Evolutionary conservation across 2,888 invertebrate species (phyloP), one percentile per base, ranked within the genome.

Genomic region (Microctonus brassicae): DNA sequence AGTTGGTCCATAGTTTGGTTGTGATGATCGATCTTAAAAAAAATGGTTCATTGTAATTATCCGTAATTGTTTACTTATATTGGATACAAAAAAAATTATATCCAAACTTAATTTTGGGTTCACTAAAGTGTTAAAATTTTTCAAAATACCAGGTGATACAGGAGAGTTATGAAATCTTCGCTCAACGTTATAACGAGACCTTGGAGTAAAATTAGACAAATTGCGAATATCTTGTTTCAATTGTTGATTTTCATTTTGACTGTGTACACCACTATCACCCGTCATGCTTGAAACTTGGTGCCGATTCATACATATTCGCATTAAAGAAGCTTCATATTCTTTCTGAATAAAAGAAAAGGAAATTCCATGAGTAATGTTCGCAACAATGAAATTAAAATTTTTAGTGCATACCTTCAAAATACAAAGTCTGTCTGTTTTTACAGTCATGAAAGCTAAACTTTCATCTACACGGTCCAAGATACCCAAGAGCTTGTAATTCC

Each of bases 351-450:
- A 47, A 5, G 4, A 22, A 42, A 34, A 76, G 7, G 71, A 17
- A 65, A 53, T 52, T 55, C 36, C 22, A 72, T 26, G 61, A 66
- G 17, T 11, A 72, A 22, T 61, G 0, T 24, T 42, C 1, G 22
- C 17, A 26, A 26, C 17, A 9, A 11, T 17, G 33, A 2, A 24
- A 53, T 2, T 29, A 20, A 53, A 34, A 2, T 42, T 4, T 3
- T 17, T 36, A 47, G 55, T 9, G 61, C 65, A 83, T 77, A 90
- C 90, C 84, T 89, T 89, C 82, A 91, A 87, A 82, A 88, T 85
- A 83, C 90, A 90, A 33, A 92, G 89, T 70, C 90, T 87, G 78
- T 91, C 90, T 29, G 91, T 91, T 86, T 91, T 91, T 1, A 91
- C 90, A 24, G 90, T 89, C 81, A 92, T 88, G 77, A 88, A 85